Evolutionary conservation across 2,797 vertebrate genomes (phyloP).

Genomic region (Melanotaenia trifasciata): DNA sequence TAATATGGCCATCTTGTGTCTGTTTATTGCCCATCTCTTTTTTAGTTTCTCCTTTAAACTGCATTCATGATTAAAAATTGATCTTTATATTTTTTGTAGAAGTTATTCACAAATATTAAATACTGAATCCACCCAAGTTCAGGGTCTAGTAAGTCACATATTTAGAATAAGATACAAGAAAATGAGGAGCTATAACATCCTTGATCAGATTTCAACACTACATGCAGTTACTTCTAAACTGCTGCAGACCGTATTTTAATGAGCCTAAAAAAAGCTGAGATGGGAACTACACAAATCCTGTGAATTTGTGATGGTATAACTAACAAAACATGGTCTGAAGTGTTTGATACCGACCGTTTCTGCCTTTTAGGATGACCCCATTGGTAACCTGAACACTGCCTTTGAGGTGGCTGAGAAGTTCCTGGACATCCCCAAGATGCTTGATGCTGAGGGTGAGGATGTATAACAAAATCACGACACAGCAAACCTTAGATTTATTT

Average conservation of each 20-base stretch:
- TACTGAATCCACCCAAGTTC: too few species aligned
- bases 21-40: background rate
- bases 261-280: background rate
- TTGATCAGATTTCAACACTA: background rate
- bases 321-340: background rate
- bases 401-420: slow-evolving; percentile 94
- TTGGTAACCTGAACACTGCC: slow-evolving; percentile 92
- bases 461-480: background rate
- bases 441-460: slow-evolving; percentile 91
- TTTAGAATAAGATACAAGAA: too few species aligned
- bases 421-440: slow-evolving; percentile 94
- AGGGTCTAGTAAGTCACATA: too few species aligned
- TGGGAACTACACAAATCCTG: too few species aligned
- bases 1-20: background rate
- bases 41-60: background rate
- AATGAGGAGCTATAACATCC: background rate
- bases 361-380: slow-evolving; percentile 88
- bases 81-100: too few species aligned
- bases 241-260: background rate
- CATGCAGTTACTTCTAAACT: background rate
- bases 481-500: background rate
- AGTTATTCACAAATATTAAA: too few species aligned
- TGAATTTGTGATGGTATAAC: too few species aligned
- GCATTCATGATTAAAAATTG: too few species aligned
- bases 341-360: slow-evolving; percentile 59